phyloP scores from a whole-genome alignment of 2,888 invertebrate species.

The Bellardia bayeri region DNA sequence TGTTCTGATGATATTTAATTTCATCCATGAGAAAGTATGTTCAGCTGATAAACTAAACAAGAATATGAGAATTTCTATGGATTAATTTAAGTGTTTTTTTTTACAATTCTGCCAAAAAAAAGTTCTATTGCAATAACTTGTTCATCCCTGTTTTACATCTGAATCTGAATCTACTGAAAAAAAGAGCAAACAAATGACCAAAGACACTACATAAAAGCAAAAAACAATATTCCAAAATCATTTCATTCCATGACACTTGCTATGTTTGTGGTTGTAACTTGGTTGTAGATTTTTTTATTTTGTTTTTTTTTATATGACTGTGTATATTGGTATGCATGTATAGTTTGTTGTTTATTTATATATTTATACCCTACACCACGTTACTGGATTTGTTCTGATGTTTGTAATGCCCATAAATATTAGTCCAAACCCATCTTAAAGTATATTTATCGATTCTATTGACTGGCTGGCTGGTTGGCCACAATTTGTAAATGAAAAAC shows the following conservation, averaged over 20 bases:
- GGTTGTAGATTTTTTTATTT: background rate
- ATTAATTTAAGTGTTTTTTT: no score
- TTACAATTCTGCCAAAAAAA: background rate
- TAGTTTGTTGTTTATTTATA: slow-evolving; percentile 28
- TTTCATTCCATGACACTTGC: slow-evolving; percentile 57
- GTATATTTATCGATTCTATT: no score
- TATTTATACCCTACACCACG: no score
- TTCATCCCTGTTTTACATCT: background rate
- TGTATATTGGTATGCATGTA: background rate
- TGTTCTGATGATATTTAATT: no score
- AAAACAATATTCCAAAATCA: slow-evolving; percentile 55
- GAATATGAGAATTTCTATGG: no score
- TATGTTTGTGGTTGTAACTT: slow-evolving; percentile 45
- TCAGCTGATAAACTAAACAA: no score
- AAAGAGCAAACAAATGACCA: slow-evolving; percentile 19
- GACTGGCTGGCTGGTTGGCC: no score
- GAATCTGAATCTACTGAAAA: background rate
- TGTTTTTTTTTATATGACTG: background rate
- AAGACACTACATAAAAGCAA: slow-evolving; percentile 8
- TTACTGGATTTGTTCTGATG: no score
- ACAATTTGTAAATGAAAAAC: no score
- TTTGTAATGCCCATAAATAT: no score
- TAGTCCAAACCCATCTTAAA: no score
- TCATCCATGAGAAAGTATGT: no score
- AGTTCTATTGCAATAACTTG: background rate